Evolutionary conservation across 1,140 invertebrate species (phyloP), one percentile per base, ranked within the genome.

Genomic region (Aphaenogaster rudis): DNA sequence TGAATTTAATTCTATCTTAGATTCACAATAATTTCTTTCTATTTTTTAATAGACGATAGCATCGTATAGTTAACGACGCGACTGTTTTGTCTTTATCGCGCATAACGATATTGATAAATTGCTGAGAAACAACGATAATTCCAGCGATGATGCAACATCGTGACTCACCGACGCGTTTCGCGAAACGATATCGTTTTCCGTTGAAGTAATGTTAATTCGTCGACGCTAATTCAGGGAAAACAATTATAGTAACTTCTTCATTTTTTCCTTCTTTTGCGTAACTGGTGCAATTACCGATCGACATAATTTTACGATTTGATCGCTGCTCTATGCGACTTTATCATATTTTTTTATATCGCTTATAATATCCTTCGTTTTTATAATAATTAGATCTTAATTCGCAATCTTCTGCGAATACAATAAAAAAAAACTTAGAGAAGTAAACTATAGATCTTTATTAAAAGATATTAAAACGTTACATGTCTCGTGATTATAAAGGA

Each of bases 31-130:
- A 74, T 74, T 42, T 39, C 1, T 42, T 28, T 39, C 21, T 52
- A 15, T 9, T 28, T 54, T 17, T 17, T 21, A 36, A 17, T 33
- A 28, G 5, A 52, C 39, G 11, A 21, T 21, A 63, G 28, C 77
- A n/a, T 69, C 21, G 36, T 21, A n/a, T 52, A 80, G n/a, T 67
- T 80, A 67, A 36, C 33, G 33, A 80, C 42, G 45, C 33, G 45
- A 66, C 59, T 57, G 33, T 21, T 48, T 80, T 39, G n/a, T 67
- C n/a, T 21, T 33, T 11, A 39, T 59, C 77, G 45, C 17, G 57
- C 3, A 61, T 77, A 69, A 69, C 6, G 57, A 79, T 79, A 66
- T 79, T 79, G 28, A 79, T 79, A 64, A 64, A 64, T 79, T 64
- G 17, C 11, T 28, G 59, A 64, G 61, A 61, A 28, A 66, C 33